Evolutionary conservation across 92 coral and sea anemone genomes (phyloP).

Genomic region (Zoanthus solanderi): DNA sequence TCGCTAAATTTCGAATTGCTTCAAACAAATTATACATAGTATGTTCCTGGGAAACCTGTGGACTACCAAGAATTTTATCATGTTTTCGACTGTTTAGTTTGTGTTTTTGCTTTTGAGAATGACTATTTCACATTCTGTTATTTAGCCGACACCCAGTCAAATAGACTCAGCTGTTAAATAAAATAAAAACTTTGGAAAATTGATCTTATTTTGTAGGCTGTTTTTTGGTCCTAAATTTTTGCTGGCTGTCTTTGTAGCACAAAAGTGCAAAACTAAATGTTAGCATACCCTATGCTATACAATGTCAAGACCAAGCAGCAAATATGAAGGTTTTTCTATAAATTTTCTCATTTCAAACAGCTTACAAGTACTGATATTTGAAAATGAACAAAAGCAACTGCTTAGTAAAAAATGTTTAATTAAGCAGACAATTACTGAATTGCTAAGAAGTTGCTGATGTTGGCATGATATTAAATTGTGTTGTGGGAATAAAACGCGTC

Average conservation of each 20-base stretch:
- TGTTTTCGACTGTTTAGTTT: constrained; percentile 2
- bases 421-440: not conserved
- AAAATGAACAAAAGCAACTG: constrained; percentile 3
- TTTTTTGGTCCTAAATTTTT: not conserved
- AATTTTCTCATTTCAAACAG: not conserved
- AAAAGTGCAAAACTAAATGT: constrained; percentile 3
- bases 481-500: not conserved
- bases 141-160: not conserved
- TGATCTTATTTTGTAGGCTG: not conserved
- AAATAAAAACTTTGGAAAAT: not conserved
- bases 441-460: constrained; percentile 5
- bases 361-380: constrained; percentile 6
- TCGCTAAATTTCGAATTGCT: constrained; percentile 1
- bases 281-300: constrained; percentile 2
- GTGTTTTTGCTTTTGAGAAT: constrained; percentile 3
- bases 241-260: constrained; percentile 6
- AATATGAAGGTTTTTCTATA: not conserved
- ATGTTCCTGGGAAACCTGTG: not conserved
- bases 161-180: not conserved
- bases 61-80: constrained; percentile 3
- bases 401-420: not conserved
- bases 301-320: constrained; percentile 9
- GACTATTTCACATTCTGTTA: not conserved
- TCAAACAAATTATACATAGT: constrained; percentile 1
- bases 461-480: not conserved